Conservation (phyloP, 2,113 vertebrate species). For the Rhinoptilus africanus region DNA sequence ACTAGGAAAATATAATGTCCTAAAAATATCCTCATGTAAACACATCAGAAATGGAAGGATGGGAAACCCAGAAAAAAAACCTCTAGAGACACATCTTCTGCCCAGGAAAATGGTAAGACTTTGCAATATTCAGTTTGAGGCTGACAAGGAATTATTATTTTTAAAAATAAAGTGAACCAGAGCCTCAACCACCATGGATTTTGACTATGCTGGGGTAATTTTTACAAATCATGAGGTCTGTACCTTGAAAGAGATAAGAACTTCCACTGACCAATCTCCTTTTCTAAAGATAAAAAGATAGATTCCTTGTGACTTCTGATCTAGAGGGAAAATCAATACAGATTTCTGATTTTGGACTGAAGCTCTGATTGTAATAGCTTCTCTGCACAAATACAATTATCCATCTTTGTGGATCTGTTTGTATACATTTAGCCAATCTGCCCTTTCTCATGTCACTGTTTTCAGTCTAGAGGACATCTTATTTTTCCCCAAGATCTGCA, state of each 20-base stretch:
- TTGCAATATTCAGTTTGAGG: neutral
- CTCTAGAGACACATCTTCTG: neutral
- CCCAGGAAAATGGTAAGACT: neutral
- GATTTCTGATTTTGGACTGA: neutral
- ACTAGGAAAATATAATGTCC: neutral
- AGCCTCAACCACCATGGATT: neutral
- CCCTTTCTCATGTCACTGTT: neutral
- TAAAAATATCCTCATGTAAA: slow-evolving; percentile 38
- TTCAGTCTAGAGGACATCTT: neutral
- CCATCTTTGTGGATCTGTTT: neutral
- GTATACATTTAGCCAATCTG: neutral
- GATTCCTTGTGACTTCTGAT: neutral
- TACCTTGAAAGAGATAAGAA: neutral
- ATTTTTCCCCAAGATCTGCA: neutral
- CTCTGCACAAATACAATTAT: neutral
- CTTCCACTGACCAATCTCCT: neutral
- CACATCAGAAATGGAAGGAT: neutral
- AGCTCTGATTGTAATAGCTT: neutral
- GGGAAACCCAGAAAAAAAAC: neutral
- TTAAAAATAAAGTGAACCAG: neutral
- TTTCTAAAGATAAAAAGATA: neutral
- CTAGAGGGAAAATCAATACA: neutral
- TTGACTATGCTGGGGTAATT: neutral
- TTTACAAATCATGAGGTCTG: neutral
- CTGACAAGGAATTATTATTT: neutral